These are phyloP conservation scores for Clarias gariepinus DNA, from an alignment of 2,113 vertebrate species.

Conservation along the genomic window DNA sequence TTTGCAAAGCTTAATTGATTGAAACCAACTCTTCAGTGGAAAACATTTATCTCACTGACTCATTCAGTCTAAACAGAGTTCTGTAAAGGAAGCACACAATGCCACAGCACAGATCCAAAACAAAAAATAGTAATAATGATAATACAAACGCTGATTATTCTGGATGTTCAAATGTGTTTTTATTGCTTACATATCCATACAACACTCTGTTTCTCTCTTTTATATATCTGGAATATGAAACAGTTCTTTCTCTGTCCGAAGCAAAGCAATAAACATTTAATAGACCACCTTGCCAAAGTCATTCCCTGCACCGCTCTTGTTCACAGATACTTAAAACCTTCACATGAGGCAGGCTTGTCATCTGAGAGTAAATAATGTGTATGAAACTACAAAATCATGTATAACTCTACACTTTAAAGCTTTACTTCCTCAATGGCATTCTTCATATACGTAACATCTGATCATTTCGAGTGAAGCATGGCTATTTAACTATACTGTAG, in stretches of 20 bases:
- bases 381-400: constrained; percentile 43
- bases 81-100: not conserved
- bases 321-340: constrained; percentile 19
- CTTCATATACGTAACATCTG: constrained; percentile 20
- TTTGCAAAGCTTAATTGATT: not conserved
- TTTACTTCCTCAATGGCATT: constrained; percentile 40
- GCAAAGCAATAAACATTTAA: constrained; percentile 22
- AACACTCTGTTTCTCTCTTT: constrained; percentile 54
- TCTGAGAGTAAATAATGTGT: constrained; percentile 37
- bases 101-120: not conserved
- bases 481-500: constrained; percentile 14
- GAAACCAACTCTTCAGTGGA: not conserved
- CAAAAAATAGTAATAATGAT: not conserved
- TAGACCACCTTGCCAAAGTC: constrained; percentile 17
- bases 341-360: constrained; percentile 42
- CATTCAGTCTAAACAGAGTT: not conserved
- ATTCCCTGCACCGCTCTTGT: not conserved
- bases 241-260: constrained; percentile 23
- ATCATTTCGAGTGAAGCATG: constrained; percentile 6
- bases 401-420: constrained; percentile 44
- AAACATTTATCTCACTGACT: not conserved
- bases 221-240: constrained; percentile 33
- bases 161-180: constrained; percentile 60
- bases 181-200: constrained; percentile 78
- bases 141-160: not conserved